Base-by-base conservation (phyloP, 2,797 vertebrate species). In the Emydoidea blandingii region DNA sequence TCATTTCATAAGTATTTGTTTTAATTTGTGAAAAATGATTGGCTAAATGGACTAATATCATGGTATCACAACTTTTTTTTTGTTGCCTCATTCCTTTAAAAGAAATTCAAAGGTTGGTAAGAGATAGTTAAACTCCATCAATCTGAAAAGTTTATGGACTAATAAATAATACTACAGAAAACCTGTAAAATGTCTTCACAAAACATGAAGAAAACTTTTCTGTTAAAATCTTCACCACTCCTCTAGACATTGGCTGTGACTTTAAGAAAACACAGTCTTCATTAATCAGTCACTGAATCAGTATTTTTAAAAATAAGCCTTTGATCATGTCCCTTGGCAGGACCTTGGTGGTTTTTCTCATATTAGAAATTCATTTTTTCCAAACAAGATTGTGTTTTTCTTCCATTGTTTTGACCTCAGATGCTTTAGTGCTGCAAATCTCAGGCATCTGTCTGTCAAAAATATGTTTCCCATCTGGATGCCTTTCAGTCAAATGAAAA, bases 381-480 rank as follows among this genome's bases (percentile, higher is more conserved):
- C 57, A 87, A 79, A 16, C 2, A 1, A 31, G 19, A 25, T 2
- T 50, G 8, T 68, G 56, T 86, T 90, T 88, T 76, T 83, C 54
- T 91, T 11, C 50, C 52, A 57, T 21, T 2, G 1, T 65, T 92
- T 88, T 86, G 29, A 92, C 52, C 91, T 89, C 81, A 86, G 81
- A 91, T 89, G 54, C 65, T 87, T 62, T 79, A 89, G 74, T 57
- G 80, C 76, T 82, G 76, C 68, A 90, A 54, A 92, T 68, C 81
- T 93, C 87, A 81, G 74, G 44, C 79, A 92, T 72, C 62, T 68
- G 37, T 80, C 91, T 92, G 49, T 96, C 91, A 95, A 92, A 96
- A 92, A 68, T 54, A 41, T 1, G 8, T 81, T 95, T 94, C 81
- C 88, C 83, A 89, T 91, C 94, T 95, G 89, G 52, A 84, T 93